These are phyloP conservation scores for Pyxicephalus adspersus DNA, from an alignment of 2,113 vertebrate species.

Conservation along the genomic window DNA sequence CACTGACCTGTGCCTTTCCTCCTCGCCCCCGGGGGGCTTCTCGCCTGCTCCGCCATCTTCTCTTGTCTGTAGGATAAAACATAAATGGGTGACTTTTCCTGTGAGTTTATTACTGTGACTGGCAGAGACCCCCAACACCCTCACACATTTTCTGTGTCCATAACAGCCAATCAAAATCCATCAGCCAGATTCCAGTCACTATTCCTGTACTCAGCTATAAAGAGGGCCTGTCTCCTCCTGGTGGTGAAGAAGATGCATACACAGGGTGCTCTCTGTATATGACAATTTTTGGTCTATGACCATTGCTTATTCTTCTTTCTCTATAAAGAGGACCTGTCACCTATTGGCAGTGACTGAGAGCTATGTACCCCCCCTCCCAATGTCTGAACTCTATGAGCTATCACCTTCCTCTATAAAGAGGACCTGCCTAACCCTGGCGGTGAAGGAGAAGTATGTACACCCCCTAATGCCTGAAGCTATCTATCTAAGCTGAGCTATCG, in stretches of 20 bases:
- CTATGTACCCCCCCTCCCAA: too few relatives aligned
- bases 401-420: too few relatives aligned
- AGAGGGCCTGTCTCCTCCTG: neutral
- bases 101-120: neutral
- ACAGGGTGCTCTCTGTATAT: too few relatives aligned
- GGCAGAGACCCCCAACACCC: rapidly evolving
- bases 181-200: neutral
- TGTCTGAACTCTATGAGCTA: too few relatives aligned
- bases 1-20: conserved; percentile 79
- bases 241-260: neutral
- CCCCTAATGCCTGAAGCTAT: too few relatives aligned
- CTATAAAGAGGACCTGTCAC: too few relatives aligned
- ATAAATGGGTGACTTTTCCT: neutral
- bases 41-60: conserved; percentile 73
- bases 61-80: conserved; percentile 68
- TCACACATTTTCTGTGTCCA: neutral
- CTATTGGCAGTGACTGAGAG: too few relatives aligned
- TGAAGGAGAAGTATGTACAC: too few relatives aligned
- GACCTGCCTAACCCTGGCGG: too few relatives aligned
- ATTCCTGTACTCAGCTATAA: neutral
- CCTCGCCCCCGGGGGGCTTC: conserved; percentile 71
- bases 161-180: neutral
- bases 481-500: too few relatives aligned
- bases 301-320: too few relatives aligned
- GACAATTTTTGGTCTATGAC: too few relatives aligned